These are phyloP conservation scores for Hydriomena furcata DNA, from an alignment of 2,888 invertebrate species.

Conservation along the genomic window DNA sequence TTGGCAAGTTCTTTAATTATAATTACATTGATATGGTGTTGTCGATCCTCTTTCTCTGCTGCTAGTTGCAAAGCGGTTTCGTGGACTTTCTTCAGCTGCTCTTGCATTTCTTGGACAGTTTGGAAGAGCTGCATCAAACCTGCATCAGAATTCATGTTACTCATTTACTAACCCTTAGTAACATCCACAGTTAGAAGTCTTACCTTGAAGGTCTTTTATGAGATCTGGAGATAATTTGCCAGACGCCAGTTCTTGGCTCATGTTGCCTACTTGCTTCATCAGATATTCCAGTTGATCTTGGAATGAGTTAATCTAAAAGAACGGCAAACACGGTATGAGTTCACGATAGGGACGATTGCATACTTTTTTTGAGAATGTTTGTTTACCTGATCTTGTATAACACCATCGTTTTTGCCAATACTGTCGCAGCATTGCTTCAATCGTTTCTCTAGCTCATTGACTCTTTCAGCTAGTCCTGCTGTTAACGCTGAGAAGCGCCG, in stretches of 20 bases:
- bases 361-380: not conserved
- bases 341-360: too few species aligned
- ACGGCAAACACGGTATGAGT: too few species aligned
- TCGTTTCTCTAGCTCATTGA: constrained; percentile 57
- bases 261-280: constrained; percentile 55
- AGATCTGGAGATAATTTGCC: constrained; percentile 60
- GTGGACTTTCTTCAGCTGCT: constrained; percentile 63
- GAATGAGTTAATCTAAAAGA: constrained; percentile 65
- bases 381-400: constrained; percentile 56
- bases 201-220: constrained; percentile 69
- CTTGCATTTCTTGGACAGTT: constrained; percentile 72
- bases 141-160: constrained; percentile 32
- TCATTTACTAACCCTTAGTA: not conserved
- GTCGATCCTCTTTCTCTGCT: constrained; percentile 81
- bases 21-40: constrained; percentile 79
- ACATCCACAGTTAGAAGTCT: not conserved
- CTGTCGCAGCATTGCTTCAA: constrained; percentile 58
- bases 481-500: constrained; percentile 9
- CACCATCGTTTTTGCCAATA: constrained; percentile 49
- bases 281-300: constrained; percentile 77
- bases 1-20: not conserved
- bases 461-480: constrained; percentile 43
- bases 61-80: constrained; percentile 73
- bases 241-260: constrained; percentile 39
- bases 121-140: constrained; percentile 68